phyloP scores from a whole-genome alignment of 2,888 invertebrate species.

The Synergus gifuensis region DNA sequence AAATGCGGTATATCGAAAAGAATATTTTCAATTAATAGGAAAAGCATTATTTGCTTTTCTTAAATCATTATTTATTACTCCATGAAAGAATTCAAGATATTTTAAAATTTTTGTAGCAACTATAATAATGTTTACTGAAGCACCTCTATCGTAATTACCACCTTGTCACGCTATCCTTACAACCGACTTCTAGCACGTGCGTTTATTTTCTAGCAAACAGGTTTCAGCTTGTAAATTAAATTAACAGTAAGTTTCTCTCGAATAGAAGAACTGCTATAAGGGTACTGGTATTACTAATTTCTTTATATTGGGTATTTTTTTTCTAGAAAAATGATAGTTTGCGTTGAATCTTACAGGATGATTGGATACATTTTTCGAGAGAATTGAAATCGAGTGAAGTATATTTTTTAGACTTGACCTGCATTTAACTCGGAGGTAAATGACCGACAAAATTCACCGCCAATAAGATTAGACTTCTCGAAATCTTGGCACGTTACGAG shows the following conservation, averaged over 20 bases:
- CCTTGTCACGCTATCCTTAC: background rate
- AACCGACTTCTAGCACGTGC: background rate
- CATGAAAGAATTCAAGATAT: background rate
- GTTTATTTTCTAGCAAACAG: background rate
- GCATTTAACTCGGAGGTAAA: constrained; percentile 32
- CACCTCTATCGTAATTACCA: background rate
- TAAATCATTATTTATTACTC: no score
- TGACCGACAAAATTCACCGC: constrained; percentile 56
- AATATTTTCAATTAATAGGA: no score
- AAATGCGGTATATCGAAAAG: no score
- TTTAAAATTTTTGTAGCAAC: background rate
- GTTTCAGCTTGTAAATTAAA: background rate
- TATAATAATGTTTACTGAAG: background rate
- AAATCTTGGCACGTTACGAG: constrained; percentile 57
- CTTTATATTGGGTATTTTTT: background rate
- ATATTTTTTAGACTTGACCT: background rate
- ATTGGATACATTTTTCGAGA: background rate
- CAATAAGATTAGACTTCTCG: constrained; percentile 54
- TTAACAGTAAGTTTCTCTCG: background rate
- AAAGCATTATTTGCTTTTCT: no score
- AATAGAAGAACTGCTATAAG: background rate
- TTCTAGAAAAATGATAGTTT: background rate
- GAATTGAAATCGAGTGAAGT: background rate
- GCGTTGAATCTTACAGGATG: background rate
- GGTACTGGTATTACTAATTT: background rate